Evolutionary conservation across 2,888 invertebrate species (phyloP), one percentile per base, ranked within the genome.

Genomic region (Strigamia transsilvanica): DNA sequence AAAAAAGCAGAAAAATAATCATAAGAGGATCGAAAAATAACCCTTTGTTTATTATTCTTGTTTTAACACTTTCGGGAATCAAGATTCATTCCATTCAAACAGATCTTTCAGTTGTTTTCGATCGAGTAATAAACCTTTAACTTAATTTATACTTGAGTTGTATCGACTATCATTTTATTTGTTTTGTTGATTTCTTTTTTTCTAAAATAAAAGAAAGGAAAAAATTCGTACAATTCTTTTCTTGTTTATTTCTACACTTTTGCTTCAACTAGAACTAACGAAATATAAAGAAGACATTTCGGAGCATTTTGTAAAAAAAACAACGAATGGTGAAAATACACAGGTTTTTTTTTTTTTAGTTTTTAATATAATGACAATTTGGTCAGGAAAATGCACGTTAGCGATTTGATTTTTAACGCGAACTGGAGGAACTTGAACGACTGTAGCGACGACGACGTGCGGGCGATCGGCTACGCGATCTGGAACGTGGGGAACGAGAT

Each of bases 401-500:
- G 12, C 42, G 10, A 13, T 42, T 42, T 42, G 12, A 42, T 6
- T 42, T 46, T 66, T 73, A 82, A 46, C 83, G 80, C 5, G 83
- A 83, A 78, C 83, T 83, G 82, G 87, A 87, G 7, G 88, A 88
- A 82, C 87, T 87, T 32, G 88, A 88, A 81, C 88, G 84, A 83
- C 87, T 87, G 85, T 87, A 87, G 66, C 88, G 84, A 32, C 88
- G 85, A 34, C 87, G 85, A 6, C 82, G 81, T 32, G 83, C 81
- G 1, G 83, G 84, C 15, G 83, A 83, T 9, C 84, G 83, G 23
- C 86, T 86, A 46, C 88, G 87, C 32, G 86, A 86, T 27, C 86
- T 82, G 56, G 87, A 87, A 42, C 87, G 83, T n/a, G 87, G 86
- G 12, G 87, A 79, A 12, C 23, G 27, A 18, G 66, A 80, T 38